A percentile compares a stretch with the other conserved stretches of the same genome.
phyloP scores from a whole-genome alignment of 2,888 invertebrate species.

The Platycnemis pennipes region DNA sequence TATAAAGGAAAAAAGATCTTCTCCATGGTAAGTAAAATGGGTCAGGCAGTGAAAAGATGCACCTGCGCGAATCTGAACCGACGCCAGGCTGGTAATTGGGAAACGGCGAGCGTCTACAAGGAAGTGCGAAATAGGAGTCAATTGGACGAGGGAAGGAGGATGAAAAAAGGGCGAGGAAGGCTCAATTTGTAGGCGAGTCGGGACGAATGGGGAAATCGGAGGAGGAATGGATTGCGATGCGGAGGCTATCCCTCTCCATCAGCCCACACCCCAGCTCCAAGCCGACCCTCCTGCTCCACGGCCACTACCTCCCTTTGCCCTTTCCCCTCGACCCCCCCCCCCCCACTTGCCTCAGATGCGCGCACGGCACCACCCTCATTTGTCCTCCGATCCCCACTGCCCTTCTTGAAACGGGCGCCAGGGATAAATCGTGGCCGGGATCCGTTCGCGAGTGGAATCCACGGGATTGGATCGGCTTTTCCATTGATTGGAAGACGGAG shows the following conservation, averaged over 20 bases:
- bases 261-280: not conserved
- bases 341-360: not conserved
- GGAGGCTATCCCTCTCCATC: conserved; percentile 57
- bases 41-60: not conserved
- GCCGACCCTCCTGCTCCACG: not conserved
- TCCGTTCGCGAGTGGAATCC: not conserved
- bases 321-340: not conserved
- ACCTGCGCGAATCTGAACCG: not conserved
- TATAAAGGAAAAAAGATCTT: too few species aligned
- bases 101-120: not conserved
- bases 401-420: not conserved
- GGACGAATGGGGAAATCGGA: conserved; percentile 1
- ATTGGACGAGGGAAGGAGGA: not conserved
- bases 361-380: conserved; percentile 12
- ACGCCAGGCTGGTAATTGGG: not conserved
- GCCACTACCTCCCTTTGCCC: too few species aligned
- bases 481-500: not conserved
- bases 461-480: not conserved
- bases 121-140: conserved; percentile 54
- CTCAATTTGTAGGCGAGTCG: conserved; percentile 39
- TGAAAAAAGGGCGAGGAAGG: not conserved
- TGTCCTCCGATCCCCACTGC: conserved; percentile 43
- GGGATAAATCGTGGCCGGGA: conserved; percentile 29
- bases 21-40: too few species aligned
- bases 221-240: conserved; percentile 43